These are phyloP conservation scores for Phylloscopus whistleri DNA, from an alignment of 2,113 vertebrate species.

Conservation along the genomic window DNA sequence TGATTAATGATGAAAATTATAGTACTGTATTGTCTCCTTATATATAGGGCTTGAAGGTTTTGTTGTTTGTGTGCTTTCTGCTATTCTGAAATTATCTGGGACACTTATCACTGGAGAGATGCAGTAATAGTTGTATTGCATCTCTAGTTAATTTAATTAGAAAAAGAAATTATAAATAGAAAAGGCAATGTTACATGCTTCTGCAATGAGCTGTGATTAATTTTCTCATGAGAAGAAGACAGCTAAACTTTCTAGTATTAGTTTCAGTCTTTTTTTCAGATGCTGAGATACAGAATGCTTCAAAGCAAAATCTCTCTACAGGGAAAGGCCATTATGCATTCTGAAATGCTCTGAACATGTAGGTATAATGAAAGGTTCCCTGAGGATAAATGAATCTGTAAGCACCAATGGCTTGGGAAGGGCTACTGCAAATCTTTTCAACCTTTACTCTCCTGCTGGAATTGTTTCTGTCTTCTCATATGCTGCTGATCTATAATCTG, in stretches of 20 bases:
- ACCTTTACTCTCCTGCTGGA: background rate
- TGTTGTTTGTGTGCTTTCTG: background rate
- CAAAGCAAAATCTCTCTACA: background rate
- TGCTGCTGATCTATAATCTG: background rate
- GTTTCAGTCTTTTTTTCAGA: constrained; percentile 7
- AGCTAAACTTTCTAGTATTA: constrained; percentile 24
- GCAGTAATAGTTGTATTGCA: background rate
- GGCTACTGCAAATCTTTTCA: constrained; percentile 20
- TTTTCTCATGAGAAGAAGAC: constrained; percentile 35
- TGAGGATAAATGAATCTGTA: constrained; percentile 19
- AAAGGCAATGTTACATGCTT: background rate
- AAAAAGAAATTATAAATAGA: constrained; percentile 10
- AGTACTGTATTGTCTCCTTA: background rate
- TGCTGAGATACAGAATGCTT: constrained; percentile 18
- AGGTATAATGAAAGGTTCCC: constrained; percentile 33
- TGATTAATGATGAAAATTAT: background rate
- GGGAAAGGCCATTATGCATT: background rate
- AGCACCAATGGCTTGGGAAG: background rate
- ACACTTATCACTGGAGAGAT: constrained; percentile 2
- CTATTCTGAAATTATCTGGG: background rate
- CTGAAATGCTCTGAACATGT: background rate
- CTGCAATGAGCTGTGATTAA: constrained; percentile 2
- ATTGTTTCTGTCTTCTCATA: background rate
- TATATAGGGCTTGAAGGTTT: background rate
- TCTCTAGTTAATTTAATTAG: background rate